Conservation (phyloP, 1,140 invertebrate genomes). For the Orchestia grillus region DNA sequence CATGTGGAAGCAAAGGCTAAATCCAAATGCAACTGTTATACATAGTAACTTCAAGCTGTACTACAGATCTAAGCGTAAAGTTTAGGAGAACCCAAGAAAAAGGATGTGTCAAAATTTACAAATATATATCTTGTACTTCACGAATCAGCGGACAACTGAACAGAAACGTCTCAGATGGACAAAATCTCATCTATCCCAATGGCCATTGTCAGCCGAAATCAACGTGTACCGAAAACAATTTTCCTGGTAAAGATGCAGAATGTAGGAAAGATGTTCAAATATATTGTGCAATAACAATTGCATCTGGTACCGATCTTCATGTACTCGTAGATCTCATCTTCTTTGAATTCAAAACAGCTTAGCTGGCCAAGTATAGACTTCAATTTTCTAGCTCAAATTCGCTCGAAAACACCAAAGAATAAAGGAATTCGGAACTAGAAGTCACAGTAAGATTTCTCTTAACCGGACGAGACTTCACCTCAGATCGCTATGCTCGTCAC, state of each 20-base stretch:
- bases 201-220: not conserved
- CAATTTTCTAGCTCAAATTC: not conserved
- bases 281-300: not conserved
- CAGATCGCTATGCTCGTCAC: not conserved
- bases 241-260: not conserved
- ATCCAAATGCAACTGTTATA: constrained; percentile 51
- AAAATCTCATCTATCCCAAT: not conserved
- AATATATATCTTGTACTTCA: not conserved
- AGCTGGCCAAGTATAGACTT: not conserved
- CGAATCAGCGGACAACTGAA: not conserved
- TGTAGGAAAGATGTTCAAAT: not conserved
- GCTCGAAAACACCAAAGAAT: constrained; percentile 38
- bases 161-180: not conserved
- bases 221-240: not conserved
- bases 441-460: constrained; percentile 33
- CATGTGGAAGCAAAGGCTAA: constrained; percentile 40
- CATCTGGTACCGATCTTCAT: not conserved
- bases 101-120: constrained; percentile 26
- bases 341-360: not conserved
- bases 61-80: constrained; percentile 23
- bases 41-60: constrained; percentile 24
- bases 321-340: not conserved
- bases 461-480: not conserved
- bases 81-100: not conserved
- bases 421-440: constrained; percentile 36